phyloP scores from a whole-genome alignment of 2,113 vertebrate species.

The Hystrix brachyura region DNA sequence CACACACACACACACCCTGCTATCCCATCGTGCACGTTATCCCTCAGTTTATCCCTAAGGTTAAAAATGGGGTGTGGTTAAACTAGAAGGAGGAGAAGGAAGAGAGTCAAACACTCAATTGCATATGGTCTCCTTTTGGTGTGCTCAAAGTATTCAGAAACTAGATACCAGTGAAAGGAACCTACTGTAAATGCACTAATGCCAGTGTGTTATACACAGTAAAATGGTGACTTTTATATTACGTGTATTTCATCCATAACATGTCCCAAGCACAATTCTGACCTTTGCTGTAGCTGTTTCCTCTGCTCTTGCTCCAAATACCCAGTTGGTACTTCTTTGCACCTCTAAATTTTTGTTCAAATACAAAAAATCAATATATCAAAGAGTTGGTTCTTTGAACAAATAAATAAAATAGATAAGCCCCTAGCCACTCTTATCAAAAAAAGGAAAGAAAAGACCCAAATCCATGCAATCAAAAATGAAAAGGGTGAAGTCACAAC shows the following conservation, averaged over 20 bases:
- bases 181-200: background rate
- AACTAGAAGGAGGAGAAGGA: background rate
- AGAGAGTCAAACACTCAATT: background rate
- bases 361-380: too few species aligned
- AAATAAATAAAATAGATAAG: too few species aligned
- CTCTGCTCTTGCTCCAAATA: background rate
- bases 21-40: background rate
- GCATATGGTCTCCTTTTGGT: background rate
- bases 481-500: too few species aligned
- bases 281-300: background rate
- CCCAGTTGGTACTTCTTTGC: background rate
- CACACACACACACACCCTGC: background rate
- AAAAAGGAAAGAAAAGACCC: too few species aligned
- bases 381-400: too few species aligned
- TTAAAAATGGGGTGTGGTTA: too few species aligned
- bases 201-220: background rate
- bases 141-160: conserved; percentile 1
- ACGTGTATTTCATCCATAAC: background rate
- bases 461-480: too few species aligned
- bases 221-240: background rate
- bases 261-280: background rate
- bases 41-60: background rate
- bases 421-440: too few species aligned
- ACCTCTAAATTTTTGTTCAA: background rate
- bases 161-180: background rate